phyloP scores from a whole-genome alignment of 2,797 vertebrate genomes.

The Spizella passerina region DNA sequence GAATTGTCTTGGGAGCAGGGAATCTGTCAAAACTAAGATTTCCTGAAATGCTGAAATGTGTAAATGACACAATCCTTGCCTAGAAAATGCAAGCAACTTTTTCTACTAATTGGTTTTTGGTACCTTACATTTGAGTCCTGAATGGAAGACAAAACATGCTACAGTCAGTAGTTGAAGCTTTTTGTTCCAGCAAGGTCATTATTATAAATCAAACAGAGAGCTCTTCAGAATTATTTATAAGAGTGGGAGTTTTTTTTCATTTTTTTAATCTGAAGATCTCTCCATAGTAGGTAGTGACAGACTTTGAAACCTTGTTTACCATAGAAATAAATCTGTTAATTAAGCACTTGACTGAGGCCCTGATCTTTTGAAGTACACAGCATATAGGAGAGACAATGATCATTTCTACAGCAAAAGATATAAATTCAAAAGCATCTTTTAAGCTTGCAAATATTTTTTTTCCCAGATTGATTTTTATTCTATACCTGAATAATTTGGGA shows the following conservation, averaged over 20 bases:
- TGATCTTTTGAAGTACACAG: background rate
- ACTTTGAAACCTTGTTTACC: background rate
- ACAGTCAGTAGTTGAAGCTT: background rate
- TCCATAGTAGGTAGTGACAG: background rate
- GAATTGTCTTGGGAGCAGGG: fast-evolving
- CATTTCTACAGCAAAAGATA: background rate
- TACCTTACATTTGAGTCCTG: fast-evolving
- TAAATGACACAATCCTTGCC: background rate
- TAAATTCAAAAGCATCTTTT: background rate
- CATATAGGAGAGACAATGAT: background rate
- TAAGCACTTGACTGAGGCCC: background rate
- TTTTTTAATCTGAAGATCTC: background rate
- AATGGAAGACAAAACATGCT: background rate
- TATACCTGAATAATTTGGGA: background rate
- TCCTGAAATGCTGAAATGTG: background rate
- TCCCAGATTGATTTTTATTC: background rate
- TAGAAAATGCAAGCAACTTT: background rate
- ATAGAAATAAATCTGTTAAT: background rate
- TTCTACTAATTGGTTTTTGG: background rate
- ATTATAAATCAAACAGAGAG: background rate
- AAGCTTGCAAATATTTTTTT: background rate
- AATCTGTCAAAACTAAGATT: background rate
- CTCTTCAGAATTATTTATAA: background rate
- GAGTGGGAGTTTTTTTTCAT: fast-evolving
- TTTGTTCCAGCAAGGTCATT: background rate